Conservation (phyloP, 2,113 vertebrate species). For the Uria aalge region DNA sequence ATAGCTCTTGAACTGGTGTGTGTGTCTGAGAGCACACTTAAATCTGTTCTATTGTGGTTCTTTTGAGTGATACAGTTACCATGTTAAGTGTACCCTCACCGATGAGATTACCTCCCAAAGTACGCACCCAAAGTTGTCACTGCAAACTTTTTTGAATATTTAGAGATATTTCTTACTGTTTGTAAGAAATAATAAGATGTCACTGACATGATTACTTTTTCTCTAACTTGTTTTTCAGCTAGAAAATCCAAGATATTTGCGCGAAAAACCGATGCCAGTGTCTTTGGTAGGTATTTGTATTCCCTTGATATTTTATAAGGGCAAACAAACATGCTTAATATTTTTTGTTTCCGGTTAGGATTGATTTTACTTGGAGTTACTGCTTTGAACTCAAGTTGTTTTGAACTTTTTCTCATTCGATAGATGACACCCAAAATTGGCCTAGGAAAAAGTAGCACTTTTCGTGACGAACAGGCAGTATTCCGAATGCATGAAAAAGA, state of each 20-base stretch:
- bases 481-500: slow-evolving; percentile 74
- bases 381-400: slow-evolving; percentile 19
- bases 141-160: background rate
- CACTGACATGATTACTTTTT: background rate
- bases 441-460: slow-evolving; percentile 69
- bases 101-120: background rate
- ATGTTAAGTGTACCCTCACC: no score
- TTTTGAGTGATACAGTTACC: background rate
- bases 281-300: slow-evolving; percentile 81
- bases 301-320: background rate
- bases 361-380: background rate
- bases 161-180: background rate
- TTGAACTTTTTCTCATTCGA: slow-evolving; percentile 24
- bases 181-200: background rate
- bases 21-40: fast-evolving
- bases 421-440: slow-evolving; percentile 76
- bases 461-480: slow-evolving; percentile 58
- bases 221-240: slow-evolving; percentile 78
- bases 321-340: background rate
- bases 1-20: background rate
- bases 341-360: background rate
- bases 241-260: slow-evolving; percentile 91
- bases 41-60: background rate
- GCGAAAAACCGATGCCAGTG: slow-evolving; percentile 81
- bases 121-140: background rate